Conservation (phyloP, 30 jellyfish, hydroid and myxozoan genomes). For the Rhopilema esculentum region DNA sequence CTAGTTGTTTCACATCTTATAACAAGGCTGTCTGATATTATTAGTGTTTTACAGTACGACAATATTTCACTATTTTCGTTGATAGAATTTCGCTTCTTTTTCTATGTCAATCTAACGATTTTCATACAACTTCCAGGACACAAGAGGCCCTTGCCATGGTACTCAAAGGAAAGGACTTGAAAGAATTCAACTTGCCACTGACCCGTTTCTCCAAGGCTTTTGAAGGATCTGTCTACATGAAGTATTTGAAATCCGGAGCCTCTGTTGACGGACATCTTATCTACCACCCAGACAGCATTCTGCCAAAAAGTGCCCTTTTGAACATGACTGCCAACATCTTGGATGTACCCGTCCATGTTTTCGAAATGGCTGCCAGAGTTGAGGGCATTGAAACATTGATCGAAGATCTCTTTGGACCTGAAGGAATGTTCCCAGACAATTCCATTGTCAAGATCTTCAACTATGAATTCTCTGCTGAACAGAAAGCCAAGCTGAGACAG, state of each 20-base stretch:
- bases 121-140: conserved; percentile 69
- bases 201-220: conserved; percentile 85
- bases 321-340: conserved; percentile 88
- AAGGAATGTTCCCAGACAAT: conserved; percentile 86
- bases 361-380: conserved; percentile 90
- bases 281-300: conserved; percentile 90
- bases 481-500: conserved; percentile 50
- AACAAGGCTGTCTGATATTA: background rate
- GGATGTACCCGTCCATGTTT: conserved; percentile 87
- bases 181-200: conserved; percentile 71
- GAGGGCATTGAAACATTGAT: conserved; percentile 92
- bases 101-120: too few species aligned
- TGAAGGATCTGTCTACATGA: conserved; percentile 84
- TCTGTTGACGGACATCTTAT: conserved; percentile 91
- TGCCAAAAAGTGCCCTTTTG: conserved; percentile 92
- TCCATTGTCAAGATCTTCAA: conserved; percentile 69
- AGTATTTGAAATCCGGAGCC: conserved; percentile 82
- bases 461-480: conserved; percentile 67
- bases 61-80: too few species aligned
- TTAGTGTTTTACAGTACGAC: too few species aligned
- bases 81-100: too few species aligned
- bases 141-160: conserved; percentile 53
- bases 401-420: conserved; percentile 92
- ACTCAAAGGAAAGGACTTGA: conserved; percentile 45
- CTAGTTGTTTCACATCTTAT: background rate